phyloP scores from a whole-genome alignment of 1,140 invertebrate genomes.

The Euwallacea similis region DNA sequence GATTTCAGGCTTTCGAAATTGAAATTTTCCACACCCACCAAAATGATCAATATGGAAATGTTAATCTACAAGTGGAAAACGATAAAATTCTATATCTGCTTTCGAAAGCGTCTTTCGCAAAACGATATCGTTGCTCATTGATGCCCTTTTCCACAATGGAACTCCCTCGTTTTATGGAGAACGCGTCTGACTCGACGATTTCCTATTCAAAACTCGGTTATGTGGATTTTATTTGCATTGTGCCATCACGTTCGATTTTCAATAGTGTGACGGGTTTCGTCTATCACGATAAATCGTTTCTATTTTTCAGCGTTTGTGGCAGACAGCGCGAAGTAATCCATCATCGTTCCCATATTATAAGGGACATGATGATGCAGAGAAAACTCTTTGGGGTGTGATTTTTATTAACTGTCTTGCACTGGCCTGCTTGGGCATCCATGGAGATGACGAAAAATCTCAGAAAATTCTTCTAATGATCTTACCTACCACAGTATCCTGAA shows the following conservation, averaged over 20 bases:
- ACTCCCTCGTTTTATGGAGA: slow-evolving; percentile 25
- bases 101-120: background rate
- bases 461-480: no score
- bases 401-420: background rate
- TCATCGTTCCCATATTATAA: slow-evolving; percentile 21
- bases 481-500: no score
- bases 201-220: slow-evolving; percentile 31
- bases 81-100: background rate
- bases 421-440: no score
- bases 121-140: slow-evolving; percentile 23
- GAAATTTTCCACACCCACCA: no score
- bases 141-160: slow-evolving; percentile 22
- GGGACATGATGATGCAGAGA: no score
- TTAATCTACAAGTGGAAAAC: no score
- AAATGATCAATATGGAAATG: no score
- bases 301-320: slow-evolving; percentile 18
- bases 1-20: no score
- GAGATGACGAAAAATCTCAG: no score
- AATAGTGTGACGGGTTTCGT: slow-evolving; percentile 34
- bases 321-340: slow-evolving; percentile 13
- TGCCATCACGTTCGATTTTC: slow-evolving; percentile 28
- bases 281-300: slow-evolving; percentile 31
- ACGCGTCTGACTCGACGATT: slow-evolving; percentile 32
- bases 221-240: slow-evolving; percentile 35
- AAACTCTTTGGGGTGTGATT: no score